Base-by-base conservation (phyloP, 2,797 vertebrate species). In the Tiaroga cobitis region DNA sequence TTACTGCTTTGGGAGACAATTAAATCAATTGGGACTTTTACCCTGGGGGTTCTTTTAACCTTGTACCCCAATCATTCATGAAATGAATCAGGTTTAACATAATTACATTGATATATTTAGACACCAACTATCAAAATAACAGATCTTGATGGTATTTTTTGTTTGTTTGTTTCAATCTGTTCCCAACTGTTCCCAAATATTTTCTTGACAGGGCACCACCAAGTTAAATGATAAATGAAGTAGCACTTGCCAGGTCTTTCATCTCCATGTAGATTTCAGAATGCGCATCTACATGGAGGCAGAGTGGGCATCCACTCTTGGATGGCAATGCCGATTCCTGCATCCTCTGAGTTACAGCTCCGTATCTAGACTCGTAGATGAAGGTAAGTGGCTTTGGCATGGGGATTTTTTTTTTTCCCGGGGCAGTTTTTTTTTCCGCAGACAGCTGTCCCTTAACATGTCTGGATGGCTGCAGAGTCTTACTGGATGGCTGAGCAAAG, bases 371-470 rank as follows among this genome's bases (percentile, higher is more conserved):
- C 34, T 72, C 54, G 46, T 73, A 82, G 84, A 83, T 83, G 69
- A 88, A 61, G 32, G 81, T 83, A 41, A 83, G 61, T 61, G 43
- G 61, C 32, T 83, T 69, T 85, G 83, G 84, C 80, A 88, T 76
- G n/a, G 76, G 37, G 29, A 61, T 68, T 76, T 74, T 74, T 86
- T 76, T 74, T 86, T 76, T 74, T 68, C 74, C 75, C 13, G 26
- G 75, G 87, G 87, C 80, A 72, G 63, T 83, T 81, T 80, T 59
- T 83, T 83, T 86, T 79, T 83, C 51, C 41, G 21, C 49, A 86
- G 75, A 80, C 81, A 83, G 63, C 81, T 86, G 75, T 85, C 68
- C 81, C 67, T 70, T 63, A 85, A 73, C 73, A 77, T 77, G 63
- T 72, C 39, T 84, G 72, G 8, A 84, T 87, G 76, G 72, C 70